Evolutionary conservation across 2,888 invertebrate species (phyloP), one percentile per base, ranked within the genome.

Genomic region (Drosophila emarginata): DNA sequence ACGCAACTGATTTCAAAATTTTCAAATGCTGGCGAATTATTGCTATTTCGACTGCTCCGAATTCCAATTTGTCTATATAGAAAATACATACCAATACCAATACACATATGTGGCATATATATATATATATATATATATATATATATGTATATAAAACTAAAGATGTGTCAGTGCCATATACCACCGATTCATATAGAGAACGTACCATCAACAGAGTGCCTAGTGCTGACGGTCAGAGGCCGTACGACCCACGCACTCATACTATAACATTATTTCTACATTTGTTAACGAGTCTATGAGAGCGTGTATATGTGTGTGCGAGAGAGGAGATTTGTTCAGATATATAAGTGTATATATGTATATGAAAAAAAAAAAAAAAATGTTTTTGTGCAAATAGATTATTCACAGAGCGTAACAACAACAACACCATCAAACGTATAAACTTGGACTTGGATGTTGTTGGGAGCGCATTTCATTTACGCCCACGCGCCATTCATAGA

Each of bases 1-100:
- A 91, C 92, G 91, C 91, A 91, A 91, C 91, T 91, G 91, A 90
- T 89, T 85, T 88, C 45, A 89, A 88, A 83, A 78, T 78, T 88
- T 90, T 82, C 77, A 86, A 87, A 81, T 80, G 77, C 88, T 90
- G 81, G 86, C 89, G 76, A 89, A 89, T 89, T 89, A 88, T 87
- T 89, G 89, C 87, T 77, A 71, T 87, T 87, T 80, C 86, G 80
- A 61, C 85, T 78, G 85, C 85, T 73, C 85, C 85, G 82, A 85
- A 88, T 85, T 85, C 84, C 84, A 85, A 85, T 88, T 70, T 74
- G 72, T 78, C 81, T 87, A 84, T 83, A 87, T 78, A 73, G 73
- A 68, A 64, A 56, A 59, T 64, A 58, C 68, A 69, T 56, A 58
- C 60, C 26, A 26, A 26, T 26, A 26, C 26, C 4, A 1, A 26